phyloP scores from a whole-genome alignment of 2,888 invertebrate species.

The Corythucha ciliata region DNA sequence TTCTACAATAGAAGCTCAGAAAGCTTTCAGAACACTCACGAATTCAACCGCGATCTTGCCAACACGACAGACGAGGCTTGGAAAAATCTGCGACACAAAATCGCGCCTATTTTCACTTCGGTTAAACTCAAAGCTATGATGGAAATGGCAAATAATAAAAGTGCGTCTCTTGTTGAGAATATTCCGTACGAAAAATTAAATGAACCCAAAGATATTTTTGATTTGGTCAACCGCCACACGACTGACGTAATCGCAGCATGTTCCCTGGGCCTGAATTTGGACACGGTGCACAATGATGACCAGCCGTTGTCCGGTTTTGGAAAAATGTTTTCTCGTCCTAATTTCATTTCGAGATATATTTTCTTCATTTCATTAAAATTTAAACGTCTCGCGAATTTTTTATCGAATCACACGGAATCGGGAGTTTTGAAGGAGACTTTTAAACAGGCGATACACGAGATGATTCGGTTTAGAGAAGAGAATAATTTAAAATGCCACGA shows the following conservation, averaged over 20 bases:
- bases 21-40: slow-evolving; percentile 40
- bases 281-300: slow-evolving; percentile 41
- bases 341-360: slow-evolving; percentile 36
- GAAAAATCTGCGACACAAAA: slow-evolving; percentile 46
- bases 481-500: too few relatives aligned
- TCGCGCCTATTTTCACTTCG: slow-evolving; percentile 48
- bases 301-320: slow-evolving; percentile 42
- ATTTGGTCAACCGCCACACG: slow-evolving; percentile 44
- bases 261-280: slow-evolving; percentile 45
- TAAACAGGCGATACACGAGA: too few relatives aligned
- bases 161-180: slow-evolving; percentile 31
- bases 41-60: slow-evolving; percentile 42
- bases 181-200: slow-evolving; percentile 14
- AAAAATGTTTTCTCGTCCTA: slow-evolving; percentile 39
- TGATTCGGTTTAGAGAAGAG: too few relatives aligned
- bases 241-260: slow-evolving; percentile 46
- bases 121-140: slow-evolving; percentile 50
- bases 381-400: too few relatives aligned
- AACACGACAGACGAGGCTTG: slow-evolving; percentile 45
- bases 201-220: slow-evolving; percentile 31
- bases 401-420: too few relatives aligned
- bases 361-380: background rate
- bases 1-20: slow-evolving; percentile 44
- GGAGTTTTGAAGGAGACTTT: too few relatives aligned
- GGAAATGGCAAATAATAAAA: slow-evolving; percentile 42